These are phyloP conservation scores for Jordanella pulchra DNA, from an alignment of 2,797 vertebrate species.

Conservation along the genomic window DNA sequence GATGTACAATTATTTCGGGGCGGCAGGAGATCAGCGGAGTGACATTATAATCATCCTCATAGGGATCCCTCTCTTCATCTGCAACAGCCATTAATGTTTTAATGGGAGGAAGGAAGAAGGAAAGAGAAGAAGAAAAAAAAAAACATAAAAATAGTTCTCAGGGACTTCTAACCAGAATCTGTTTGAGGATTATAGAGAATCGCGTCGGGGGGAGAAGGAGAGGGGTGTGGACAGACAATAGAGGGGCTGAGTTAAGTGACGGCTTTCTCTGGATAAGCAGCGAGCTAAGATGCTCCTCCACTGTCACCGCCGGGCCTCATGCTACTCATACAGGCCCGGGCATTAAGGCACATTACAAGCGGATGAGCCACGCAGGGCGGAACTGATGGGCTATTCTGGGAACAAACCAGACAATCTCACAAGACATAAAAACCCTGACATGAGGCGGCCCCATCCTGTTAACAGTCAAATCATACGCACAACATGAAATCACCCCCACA, in stretches of 20 bases:
- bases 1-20: slow-evolving; percentile 99
- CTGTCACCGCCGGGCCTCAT: slow-evolving; percentile 78
- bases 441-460: slow-evolving; percentile 76
- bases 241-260: slow-evolving; percentile 79
- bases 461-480: slow-evolving; percentile 77
- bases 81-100: slow-evolving; percentile 92
- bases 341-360: slow-evolving; percentile 82
- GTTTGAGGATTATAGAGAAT: slow-evolving; percentile 85
- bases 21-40: slow-evolving; percentile 97
- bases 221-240: slow-evolving; percentile 75
- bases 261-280: slow-evolving; percentile 82
- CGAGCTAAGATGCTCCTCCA: slow-evolving; percentile 76
- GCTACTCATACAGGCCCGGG: slow-evolving; percentile 74
- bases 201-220: slow-evolving; percentile 75
- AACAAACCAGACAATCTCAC: slow-evolving; percentile 77
- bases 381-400: slow-evolving; percentile 83
- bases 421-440: slow-evolving; percentile 80
- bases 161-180: slow-evolving; percentile 88
- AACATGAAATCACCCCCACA: slow-evolving; percentile 73
- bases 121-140: slow-evolving; percentile 24
- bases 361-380: slow-evolving; percentile 79
- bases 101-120: slow-evolving; percentile 65
- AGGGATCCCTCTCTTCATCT: slow-evolving; percentile 93
- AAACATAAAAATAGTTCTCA: slow-evolving; percentile 85
- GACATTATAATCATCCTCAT: slow-evolving; percentile 99